Evolutionary conservation across 1,140 invertebrate genomes (phyloP).

Genomic region (Colletes gigas): DNA sequence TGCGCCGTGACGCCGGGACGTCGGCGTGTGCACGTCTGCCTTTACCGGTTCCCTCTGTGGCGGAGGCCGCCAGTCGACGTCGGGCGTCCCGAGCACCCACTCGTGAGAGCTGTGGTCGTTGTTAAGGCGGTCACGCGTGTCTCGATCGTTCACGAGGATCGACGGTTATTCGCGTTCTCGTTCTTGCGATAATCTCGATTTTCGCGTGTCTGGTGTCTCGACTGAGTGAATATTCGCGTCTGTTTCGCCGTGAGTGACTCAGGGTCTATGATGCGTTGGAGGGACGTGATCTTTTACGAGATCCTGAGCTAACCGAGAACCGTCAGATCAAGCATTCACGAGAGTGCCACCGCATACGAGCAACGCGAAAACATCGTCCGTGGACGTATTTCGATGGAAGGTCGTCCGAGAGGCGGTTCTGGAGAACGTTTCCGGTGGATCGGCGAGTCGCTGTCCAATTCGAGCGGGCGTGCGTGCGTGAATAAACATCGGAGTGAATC

Average conservation of each 20-base stretch:
- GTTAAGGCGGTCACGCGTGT: constrained; percentile 14
- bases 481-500: background rate
- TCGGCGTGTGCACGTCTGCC: constrained; percentile 61
- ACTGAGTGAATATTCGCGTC: background rate
- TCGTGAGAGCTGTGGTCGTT: constrained; percentile 48
- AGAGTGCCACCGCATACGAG: background rate
- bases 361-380: background rate
- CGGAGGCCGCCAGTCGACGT: constrained; percentile 75
- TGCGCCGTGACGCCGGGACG: constrained; percentile 68
- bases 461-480: constrained; percentile 13
- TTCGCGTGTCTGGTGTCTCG: background rate
- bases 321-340: too few species aligned
- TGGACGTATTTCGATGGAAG: constrained; percentile 34
- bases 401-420: background rate
- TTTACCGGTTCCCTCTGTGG: constrained; percentile 33
- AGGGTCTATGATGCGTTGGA: constrained; percentile 52
- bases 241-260: background rate
- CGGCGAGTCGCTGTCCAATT: background rate
- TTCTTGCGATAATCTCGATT: background rate
- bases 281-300: constrained; percentile 67
- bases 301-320: constrained; percentile 49
- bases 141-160: background rate
- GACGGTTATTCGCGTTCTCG: background rate
- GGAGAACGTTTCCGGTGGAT: constrained; percentile 29
- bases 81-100: constrained; percentile 74